Evolutionary conservation across 2,113 vertebrate genomes (phyloP), one percentile per base, ranked within the genome.

Genomic region (Indicator maculatus): DNA sequence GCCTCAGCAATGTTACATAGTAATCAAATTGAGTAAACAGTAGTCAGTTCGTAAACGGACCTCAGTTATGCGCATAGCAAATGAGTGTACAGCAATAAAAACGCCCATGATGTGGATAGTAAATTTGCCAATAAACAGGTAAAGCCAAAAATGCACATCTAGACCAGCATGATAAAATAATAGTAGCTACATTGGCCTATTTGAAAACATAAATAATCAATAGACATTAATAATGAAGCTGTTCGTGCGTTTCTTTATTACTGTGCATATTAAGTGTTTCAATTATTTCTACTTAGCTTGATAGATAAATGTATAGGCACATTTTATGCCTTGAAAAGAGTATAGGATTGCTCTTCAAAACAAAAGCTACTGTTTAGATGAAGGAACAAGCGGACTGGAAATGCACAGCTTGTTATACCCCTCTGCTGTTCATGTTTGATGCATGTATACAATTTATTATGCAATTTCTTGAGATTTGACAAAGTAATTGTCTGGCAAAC

Each of bases 401-500:
- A 98, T 93, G 91, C 93, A 93, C 59, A 97, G 97, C 97, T 98
- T 98, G 97, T 98, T 98, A 97, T 95, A 96, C 90, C 97, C 95
- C 83, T 98, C 91, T 94, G 85, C 94, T 93, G 84, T 97, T 98
- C 97, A 93, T 98, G 97, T 98, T 97, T 97, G 97, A 98, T 97
- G 97, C 97, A 97, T 98, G 97, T 98, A 96, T 96, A 97, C 97
- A 98, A 98, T 98, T 98, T 98, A 98, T 98, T 98, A 98, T 98
- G 97, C 96, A 97, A 97, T 98, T 98, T 98, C 96, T 97, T 98
- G 97, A 98, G 97, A 98, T 98, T 97, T 98, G 97, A 98, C 97
- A 97, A 97, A 98, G 98, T 97, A 98, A 98, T 98, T 98, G 98
- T 98, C 98, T 98, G 97, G 94, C 93, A 98, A 98, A 97, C 96